Conservation (phyloP, 2,113 vertebrate species). For the Macrotus californicus region DNA sequence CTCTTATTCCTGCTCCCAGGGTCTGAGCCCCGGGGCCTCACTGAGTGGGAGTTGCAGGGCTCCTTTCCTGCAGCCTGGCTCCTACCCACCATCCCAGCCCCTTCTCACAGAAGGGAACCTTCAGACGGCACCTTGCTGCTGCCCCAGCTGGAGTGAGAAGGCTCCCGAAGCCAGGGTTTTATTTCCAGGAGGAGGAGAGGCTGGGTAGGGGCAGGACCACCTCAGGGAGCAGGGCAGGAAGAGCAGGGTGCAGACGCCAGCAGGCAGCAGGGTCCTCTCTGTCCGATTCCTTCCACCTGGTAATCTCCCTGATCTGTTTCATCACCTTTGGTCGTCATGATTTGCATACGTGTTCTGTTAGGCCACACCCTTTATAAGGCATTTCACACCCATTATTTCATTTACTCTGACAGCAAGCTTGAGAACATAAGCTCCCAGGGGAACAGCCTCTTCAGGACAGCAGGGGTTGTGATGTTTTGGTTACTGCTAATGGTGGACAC, state of each 20-base stretch:
- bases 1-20: background rate
- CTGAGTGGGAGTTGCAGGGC: background rate
- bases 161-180: background rate
- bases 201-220: background rate
- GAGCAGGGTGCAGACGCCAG: background rate
- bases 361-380: background rate
- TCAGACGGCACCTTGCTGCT: background rate
- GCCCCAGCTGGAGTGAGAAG: background rate
- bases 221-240: background rate
- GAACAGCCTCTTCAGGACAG: background rate
- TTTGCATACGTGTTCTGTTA: background rate
- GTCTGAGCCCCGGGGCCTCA: background rate
- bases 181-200: background rate
- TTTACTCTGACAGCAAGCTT: background rate
- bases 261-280: background rate
- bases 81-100: background rate
- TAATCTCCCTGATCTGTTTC: background rate
- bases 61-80: background rate
- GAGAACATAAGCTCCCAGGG: background rate
- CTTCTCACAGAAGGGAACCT: background rate
- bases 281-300: background rate
- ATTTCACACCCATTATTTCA: background rate
- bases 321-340: background rate
- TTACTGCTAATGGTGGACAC: background rate
- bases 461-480: background rate